Evolutionary conservation across 2,888 invertebrate genomes (phyloP).

Genomic region (Lampropteryx suffumata): DNA sequence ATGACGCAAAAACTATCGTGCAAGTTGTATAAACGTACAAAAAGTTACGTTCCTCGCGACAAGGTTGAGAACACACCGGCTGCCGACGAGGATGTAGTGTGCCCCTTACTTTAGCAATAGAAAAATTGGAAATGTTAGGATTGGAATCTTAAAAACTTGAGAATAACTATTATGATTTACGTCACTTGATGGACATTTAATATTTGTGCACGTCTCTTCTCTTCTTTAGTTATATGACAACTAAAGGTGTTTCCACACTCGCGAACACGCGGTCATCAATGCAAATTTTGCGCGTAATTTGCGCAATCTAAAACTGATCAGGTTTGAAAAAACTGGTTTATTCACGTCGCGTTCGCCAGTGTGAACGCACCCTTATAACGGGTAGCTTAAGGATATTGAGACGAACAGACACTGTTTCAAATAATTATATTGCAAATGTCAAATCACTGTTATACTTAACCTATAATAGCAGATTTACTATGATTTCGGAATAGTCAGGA

Average conservation of each 20-base stretch:
- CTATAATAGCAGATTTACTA: slow-evolving; percentile 17
- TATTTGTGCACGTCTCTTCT: too few relatives aligned
- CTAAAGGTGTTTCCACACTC: too few relatives aligned
- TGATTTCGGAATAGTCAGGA: slow-evolving; percentile 22
- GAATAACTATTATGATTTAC: too few relatives aligned
- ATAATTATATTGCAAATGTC: slow-evolving; percentile 57
- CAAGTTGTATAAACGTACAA: slow-evolving; percentile 40
- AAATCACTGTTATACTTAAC: slow-evolving; percentile 49
- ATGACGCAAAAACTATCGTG: slow-evolving; percentile 25
- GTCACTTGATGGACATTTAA: too few relatives aligned
- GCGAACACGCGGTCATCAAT: too few relatives aligned
- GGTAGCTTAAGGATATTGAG: slow-evolving; percentile 40
- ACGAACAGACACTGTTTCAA: slow-evolving; percentile 44
- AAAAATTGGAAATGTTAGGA: slow-evolving; percentile 16
- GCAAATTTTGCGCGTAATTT: too few relatives aligned
- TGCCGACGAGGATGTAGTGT: slow-evolving; percentile 2
- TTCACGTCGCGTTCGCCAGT: too few relatives aligned
- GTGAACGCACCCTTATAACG: not conserved
- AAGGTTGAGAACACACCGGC: not conserved
- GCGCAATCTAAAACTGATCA: too few relatives aligned
- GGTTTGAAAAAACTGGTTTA: too few relatives aligned
- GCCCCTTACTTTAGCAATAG: slow-evolving; percentile 18
- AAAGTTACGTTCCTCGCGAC: slow-evolving; percentile 21
- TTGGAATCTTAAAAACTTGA: not conserved
- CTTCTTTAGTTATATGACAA: too few relatives aligned